phyloP scores from a whole-genome alignment of 2,888 invertebrate genomes.

The Osmoderma eremita region DNA sequence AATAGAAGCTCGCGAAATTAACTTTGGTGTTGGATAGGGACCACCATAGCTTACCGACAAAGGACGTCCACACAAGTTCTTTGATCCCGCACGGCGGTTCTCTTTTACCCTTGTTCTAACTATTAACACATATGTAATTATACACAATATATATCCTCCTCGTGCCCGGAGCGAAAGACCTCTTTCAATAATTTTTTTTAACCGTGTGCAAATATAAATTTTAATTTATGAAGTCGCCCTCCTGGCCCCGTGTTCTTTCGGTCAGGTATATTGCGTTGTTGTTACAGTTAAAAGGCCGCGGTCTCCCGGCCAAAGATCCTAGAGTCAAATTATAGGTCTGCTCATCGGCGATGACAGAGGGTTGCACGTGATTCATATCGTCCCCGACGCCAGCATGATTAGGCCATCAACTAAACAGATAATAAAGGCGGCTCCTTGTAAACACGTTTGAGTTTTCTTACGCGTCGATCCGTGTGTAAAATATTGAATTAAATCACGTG shows the following conservation, averaged over 20 bases:
- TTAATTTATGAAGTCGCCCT: slow-evolving; percentile 52
- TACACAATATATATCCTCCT: slow-evolving; percentile 55
- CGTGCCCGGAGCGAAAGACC: slow-evolving; percentile 46
- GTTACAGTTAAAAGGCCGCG: slow-evolving; percentile 39
- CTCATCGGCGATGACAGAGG: slow-evolving; percentile 58
- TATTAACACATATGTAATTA: slow-evolving; percentile 60
- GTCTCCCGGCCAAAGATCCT: slow-evolving; percentile 48
- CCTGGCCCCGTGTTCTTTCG: slow-evolving; percentile 42
- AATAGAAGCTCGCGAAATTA: neutral
- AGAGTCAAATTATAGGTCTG: slow-evolving; percentile 57
- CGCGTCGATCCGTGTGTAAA: slow-evolving; percentile 10
- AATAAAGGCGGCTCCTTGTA: slow-evolving; percentile 38
- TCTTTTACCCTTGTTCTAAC: slow-evolving; percentile 56
- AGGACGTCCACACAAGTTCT: slow-evolving; percentile 58
- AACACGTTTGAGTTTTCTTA: slow-evolving; percentile 21
- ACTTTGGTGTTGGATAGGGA: slow-evolving; percentile 41
- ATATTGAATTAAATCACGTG: slow-evolving; percentile 28
- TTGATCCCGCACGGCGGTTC: slow-evolving; percentile 55
- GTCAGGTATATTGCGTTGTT: slow-evolving; percentile 49
- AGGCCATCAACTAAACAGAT: slow-evolving; percentile 42
- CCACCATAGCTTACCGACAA: slow-evolving; percentile 50
- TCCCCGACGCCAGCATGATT: slow-evolving; percentile 45
- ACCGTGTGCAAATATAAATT: slow-evolving; percentile 55
- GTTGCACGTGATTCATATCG: slow-evolving; percentile 57
- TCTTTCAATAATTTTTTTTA: slow-evolving; percentile 51